Base-by-base conservation (phyloP, 2,888 invertebrate genomes). In the Dicyrtoma fusca region DNA sequence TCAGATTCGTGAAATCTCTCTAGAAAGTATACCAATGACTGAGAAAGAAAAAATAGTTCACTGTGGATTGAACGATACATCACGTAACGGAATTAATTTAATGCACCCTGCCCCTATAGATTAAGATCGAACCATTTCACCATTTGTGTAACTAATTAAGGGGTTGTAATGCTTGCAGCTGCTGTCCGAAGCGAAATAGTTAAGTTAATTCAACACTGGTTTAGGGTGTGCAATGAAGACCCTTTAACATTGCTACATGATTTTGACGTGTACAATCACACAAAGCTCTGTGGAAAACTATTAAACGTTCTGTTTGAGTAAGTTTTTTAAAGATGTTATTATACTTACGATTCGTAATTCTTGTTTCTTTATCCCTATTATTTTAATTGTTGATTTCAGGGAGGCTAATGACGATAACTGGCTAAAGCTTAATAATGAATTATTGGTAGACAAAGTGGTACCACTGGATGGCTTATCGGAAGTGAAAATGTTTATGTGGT, bases 261-360 rank as follows among this genome's bases (percentile, higher is more conserved):
- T 8, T 61, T 72, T 47, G 72, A 72, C 19, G 72, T 72, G 21
- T 74, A 71, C 17, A 65, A 71, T 26, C 11, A 55, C 4, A 45
- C 71, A n/a, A 71, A 71, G 26, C 53, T 71, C 2, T 71, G 71
- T 34, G 53, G 42, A 0, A 64, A 25, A 11, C 10, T 71, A 13
- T 55, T 71, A 1, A 55, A 71, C 45, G 25, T 64, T 1, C 26
- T 71, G 26, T 71, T 65, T 34, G 57, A 44, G 71, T 71, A 71
- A 71, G 71, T 47, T 3, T 11, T 19, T 44, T 8, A 21, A 34
- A 34, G 34, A 25, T 17, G n/a, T n/a, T n/a, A n/a, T 34, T 8
- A 34, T 34, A 34, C 34, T 34, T 17, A 57, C 17, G 19, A 57
- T 21, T 57, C 23, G 57, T 21, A 57, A 10, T 34, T 34, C 34